A percentile compares a stretch with the other conserved stretches of the same genome.
These are phyloP conservation scores for Aplysia californica DNA, from an alignment of 1,140 invertebrate genomes.

Conservation along the genomic window DNA sequence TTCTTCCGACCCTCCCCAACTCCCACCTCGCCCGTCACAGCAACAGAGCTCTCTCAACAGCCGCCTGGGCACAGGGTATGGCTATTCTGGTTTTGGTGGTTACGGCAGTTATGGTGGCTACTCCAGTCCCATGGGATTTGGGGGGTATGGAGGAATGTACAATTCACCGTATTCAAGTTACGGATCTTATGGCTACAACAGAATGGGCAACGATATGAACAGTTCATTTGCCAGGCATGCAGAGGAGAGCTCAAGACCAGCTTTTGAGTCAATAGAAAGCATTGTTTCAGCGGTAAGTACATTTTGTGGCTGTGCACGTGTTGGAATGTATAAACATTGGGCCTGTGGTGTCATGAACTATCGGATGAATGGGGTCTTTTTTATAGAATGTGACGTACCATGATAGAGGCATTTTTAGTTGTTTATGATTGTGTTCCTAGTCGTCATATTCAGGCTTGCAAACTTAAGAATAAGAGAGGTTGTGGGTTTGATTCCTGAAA, in stretches of 20 bases:
- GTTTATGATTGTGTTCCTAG: background rate
- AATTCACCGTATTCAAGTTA: conserved; percentile 34
- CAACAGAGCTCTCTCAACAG: background rate
- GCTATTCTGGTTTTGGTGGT: conserved; percentile 30
- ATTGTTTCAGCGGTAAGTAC: conserved; percentile 83
- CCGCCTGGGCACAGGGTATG: conserved; percentile 15
- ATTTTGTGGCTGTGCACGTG: background rate
- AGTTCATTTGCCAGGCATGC: conserved; percentile 81
- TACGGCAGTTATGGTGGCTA: conserved; percentile 29
- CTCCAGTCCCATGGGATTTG: conserved; percentile 30
- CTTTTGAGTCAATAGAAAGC: conserved; percentile 95
- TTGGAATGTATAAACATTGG: background rate
- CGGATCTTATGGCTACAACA: conserved; percentile 52
- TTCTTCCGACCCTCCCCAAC: conserved; percentile 39
- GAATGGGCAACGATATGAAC: conserved; percentile 49
- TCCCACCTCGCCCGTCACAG: conserved; percentile 45
- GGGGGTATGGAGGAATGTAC: conserved; percentile 49
- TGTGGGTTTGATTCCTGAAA: too few species aligned
- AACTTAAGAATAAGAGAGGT: too few species aligned
- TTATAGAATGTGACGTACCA: background rate
- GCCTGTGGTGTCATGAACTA: background rate
- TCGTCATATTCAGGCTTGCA: background rate
- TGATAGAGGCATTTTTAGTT: background rate
- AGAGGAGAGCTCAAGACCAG: conserved; percentile 88
- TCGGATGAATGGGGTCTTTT: background rate